These are phyloP conservation scores for Tyria jacobaeae DNA, from an alignment of 2,888 invertebrate species.

Conservation along the genomic window DNA sequence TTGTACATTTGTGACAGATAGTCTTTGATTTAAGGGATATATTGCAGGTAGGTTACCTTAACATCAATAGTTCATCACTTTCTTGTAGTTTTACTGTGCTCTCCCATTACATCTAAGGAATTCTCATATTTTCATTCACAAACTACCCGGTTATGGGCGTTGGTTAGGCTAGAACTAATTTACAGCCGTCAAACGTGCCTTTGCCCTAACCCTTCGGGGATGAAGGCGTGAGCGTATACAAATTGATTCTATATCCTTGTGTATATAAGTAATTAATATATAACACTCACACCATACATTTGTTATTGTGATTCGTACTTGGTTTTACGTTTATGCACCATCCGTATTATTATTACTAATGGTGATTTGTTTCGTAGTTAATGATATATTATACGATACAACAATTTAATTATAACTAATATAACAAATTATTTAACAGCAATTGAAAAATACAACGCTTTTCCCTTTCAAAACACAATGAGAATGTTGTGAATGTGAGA, in stretches of 20 bases:
- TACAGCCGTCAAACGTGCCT: not conserved
- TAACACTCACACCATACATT: not conserved
- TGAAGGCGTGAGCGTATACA: too few species aligned
- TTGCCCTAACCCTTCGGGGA: too few species aligned
- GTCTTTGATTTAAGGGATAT: too few species aligned
- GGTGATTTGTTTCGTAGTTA: not conserved
- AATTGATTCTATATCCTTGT: too few species aligned
- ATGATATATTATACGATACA: not conserved
- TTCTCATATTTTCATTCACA: too few species aligned
- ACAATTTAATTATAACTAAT: not conserved
- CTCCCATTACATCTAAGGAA: too few species aligned
- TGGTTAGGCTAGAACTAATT: too few species aligned
- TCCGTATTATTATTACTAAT: not conserved
- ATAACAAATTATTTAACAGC: not conserved
- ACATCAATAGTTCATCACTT: too few species aligned
- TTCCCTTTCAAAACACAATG: conserved; percentile 1
- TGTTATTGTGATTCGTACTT: not conserved
- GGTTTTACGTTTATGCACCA: not conserved
- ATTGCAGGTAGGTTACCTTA: too few species aligned
- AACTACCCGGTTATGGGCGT: too few species aligned
- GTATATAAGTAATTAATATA: too few species aligned
- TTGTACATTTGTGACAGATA: not conserved
- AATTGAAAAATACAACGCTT: not conserved
- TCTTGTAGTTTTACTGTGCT: not conserved
- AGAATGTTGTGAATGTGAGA: conserved; percentile 6